phyloP scores from a whole-genome alignment of 2,797 vertebrate genomes.

The Paramormyrops hopkinsi region DNA sequence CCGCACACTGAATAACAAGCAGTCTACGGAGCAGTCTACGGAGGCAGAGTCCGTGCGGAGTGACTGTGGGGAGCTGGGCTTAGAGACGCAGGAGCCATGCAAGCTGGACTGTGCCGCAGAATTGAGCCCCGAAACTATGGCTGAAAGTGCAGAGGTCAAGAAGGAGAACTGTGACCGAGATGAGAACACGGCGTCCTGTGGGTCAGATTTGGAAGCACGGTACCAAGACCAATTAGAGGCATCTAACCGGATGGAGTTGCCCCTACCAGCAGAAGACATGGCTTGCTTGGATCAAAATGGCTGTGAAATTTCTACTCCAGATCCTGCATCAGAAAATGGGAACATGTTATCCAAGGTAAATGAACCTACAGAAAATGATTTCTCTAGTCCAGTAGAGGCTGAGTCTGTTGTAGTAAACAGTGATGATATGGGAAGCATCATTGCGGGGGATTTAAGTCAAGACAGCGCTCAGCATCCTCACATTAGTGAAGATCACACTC shows the following conservation, averaged over 20 bases:
- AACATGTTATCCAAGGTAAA: not conserved
- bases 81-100: constrained; percentile 21
- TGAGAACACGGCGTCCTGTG: not conserved
- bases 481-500: not conserved
- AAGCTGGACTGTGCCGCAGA: constrained; percentile 19
- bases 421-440: not conserved
- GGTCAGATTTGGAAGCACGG: not conserved
- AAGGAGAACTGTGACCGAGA: not conserved
- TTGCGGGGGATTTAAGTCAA: not conserved
- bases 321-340: not conserved
- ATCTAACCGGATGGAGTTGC: not conserved
- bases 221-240: not conserved
- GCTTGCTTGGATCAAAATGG: not conserved
- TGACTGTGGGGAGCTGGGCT: not conserved
- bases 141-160: not conserved
- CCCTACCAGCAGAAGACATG: not conserved
- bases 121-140: not conserved
- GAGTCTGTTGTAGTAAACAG: not conserved
- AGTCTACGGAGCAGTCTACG: not conserved
- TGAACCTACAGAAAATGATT: not conserved
- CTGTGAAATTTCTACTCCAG: not conserved
- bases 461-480: not conserved
- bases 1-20: not conserved
- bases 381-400: not conserved
- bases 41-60: not conserved